A percentile compares a stretch with the other conserved stretches of the same genome.
Evolutionary conservation across 2,888 invertebrate species (phyloP).

Genomic region (Pristionchus fissidentatus): DNA sequence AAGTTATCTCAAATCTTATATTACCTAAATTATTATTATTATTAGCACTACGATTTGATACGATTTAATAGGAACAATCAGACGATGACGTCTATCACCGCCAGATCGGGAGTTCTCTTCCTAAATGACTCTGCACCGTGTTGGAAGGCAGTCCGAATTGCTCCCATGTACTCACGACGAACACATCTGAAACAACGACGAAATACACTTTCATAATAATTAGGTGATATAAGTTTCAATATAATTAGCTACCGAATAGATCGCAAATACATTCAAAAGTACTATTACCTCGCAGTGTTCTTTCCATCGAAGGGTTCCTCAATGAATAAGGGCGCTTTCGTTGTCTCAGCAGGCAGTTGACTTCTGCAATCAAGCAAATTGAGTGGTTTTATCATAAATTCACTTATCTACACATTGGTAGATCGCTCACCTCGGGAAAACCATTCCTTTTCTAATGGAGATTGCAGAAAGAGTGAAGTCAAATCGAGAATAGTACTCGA

Average conservation of each 20-base stretch:
- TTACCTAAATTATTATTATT: conserved; percentile 70
- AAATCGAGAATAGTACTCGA: conserved; percentile 69
- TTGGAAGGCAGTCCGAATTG: not conserved
- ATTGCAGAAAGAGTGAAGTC: conserved; percentile 9
- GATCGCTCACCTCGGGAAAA: not conserved
- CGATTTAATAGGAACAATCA: too few species aligned
- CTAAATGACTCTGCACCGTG: conserved; percentile 1
- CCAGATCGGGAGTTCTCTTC: not conserved
- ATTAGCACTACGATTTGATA: too few species aligned
- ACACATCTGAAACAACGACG: conserved; percentile 21
- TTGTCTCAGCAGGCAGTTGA: not conserved
- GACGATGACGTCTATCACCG: not conserved
- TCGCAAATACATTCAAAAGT: too few species aligned
- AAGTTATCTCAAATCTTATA: too few species aligned
- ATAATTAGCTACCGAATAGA: too few species aligned
- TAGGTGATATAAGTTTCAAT: not conserved
- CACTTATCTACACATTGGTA: not conserved
- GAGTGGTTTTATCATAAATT: not conserved
- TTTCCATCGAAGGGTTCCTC: conserved; percentile 45
- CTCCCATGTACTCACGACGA: conserved; percentile 18
- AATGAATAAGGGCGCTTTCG: not conserved
- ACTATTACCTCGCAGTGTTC: conserved; percentile 39
- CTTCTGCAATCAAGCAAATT: not conserved
- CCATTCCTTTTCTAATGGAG: conserved; percentile 20
- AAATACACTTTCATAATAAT: not conserved